These are phyloP conservation scores for Ephydatia muelleri DNA, from an alignment of 37 sponge, comb jelly and placozoan species.

Conservation along the genomic window DNA sequence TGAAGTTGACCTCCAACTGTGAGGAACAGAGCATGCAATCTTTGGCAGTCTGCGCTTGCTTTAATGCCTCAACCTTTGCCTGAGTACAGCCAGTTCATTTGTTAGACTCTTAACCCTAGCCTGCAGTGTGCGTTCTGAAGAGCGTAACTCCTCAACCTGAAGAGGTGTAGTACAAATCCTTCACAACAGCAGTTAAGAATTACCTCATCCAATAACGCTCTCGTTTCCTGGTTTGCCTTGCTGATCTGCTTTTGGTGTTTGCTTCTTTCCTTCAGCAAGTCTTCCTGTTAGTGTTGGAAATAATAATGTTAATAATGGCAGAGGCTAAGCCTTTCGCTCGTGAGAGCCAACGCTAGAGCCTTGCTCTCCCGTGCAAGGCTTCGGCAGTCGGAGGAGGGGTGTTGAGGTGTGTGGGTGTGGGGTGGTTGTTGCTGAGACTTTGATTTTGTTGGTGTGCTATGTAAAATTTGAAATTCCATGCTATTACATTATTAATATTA, in stretches of 20 bases:
- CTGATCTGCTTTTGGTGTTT: conserved; percentile 68
- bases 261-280: conserved; percentile 65
- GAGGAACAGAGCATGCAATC: background rate
- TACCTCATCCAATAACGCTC: conserved; percentile 73
- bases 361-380: no score
- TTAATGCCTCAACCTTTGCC: conserved; percentile 21
- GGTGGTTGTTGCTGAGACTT: no score
- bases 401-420: no score
- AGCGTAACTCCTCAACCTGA: conserved; percentile 76
- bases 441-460: no score
- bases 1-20: conserved; percentile 8
- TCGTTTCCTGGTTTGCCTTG: conserved; percentile 73
- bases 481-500: no score
- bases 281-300: conserved; percentile 47
- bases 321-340: background rate
- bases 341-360: no score
- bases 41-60: background rate
- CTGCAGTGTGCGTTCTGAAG: conserved; percentile 67
- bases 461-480: no score
- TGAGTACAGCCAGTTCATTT: conserved; percentile 79
- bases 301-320: background rate
- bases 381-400: no score
- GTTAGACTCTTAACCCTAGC: conserved; percentile 80
- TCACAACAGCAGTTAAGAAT: background rate
- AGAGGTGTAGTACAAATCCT: no score